Conservation (phyloP, 2,113 vertebrate species). For the Trichechus manatus region DNA sequence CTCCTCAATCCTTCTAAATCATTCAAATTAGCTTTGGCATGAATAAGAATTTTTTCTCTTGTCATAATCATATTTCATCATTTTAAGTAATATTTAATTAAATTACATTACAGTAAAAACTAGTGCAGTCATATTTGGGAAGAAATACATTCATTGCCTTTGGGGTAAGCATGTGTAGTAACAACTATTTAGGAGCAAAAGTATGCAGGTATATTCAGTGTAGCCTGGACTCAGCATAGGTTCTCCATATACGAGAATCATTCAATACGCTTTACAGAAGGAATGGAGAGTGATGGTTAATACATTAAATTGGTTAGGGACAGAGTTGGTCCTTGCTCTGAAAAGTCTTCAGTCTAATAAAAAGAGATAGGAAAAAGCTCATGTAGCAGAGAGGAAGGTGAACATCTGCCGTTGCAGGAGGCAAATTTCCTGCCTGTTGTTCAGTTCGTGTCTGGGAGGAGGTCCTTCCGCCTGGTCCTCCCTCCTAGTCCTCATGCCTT, state of each 20-base stretch:
- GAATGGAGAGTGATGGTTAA: neutral
- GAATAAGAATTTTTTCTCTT: constrained; percentile 15
- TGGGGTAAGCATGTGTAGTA: neutral
- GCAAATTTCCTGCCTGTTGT: neutral
- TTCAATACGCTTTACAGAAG: neutral
- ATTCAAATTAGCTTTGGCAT: constrained; percentile 16
- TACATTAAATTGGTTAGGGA: neutral
- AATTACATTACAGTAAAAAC: neutral
- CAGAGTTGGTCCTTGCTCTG: neutral
- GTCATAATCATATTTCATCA: neutral
- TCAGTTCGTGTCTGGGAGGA: neutral
- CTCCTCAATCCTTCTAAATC: neutral
- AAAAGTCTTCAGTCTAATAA: neutral
- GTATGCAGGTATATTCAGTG: too few relatives aligned
- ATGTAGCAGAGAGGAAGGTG: neutral
- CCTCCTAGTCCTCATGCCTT: too few relatives aligned
- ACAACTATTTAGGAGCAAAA: neutral
- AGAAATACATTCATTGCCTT: neutral
- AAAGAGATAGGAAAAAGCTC: neutral
- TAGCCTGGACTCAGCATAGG: neutral
- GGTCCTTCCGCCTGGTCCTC: neutral
- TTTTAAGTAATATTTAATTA: constrained; percentile 38
- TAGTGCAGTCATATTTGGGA: neutral
- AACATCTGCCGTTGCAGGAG: neutral
- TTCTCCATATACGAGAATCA: neutral